Evolutionary conservation across 2,113 vertebrate species (phyloP).

Genomic region (Muscicapa adusta): DNA sequence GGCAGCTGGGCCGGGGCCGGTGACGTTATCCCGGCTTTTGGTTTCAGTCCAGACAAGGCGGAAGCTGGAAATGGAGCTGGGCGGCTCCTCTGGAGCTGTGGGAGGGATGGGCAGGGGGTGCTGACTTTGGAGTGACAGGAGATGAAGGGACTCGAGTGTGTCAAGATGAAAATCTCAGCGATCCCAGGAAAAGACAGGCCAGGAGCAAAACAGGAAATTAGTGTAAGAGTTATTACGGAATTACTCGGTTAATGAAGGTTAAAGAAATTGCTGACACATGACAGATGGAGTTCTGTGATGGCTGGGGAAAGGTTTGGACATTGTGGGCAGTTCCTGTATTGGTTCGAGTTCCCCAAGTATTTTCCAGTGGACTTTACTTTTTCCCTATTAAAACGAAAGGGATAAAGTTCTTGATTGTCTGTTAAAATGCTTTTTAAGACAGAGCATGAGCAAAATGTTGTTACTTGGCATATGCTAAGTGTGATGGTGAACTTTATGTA

Average conservation of each 20-base stretch:
- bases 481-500: background rate
- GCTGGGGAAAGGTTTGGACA: background rate
- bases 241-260: too few relatives aligned
- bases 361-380: background rate
- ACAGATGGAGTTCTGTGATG: background rate
- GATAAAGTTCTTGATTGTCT: rapidly evolving
- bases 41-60: background rate
- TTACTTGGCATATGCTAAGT: background rate
- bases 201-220: background rate
- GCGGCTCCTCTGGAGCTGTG: background rate
- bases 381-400: rapidly evolving
- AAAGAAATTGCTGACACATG: background rate
- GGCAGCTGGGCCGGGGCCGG: background rate
- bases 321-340: background rate
- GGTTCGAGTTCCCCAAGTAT: background rate
- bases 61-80: background rate
- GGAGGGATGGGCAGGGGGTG: background rate
- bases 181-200: background rate
- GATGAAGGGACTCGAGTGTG: rapidly evolving
- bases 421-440: background rate
- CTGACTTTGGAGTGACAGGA: background rate
- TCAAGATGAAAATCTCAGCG: background rate
- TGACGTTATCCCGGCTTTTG: background rate
- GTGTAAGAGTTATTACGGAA: background rate
- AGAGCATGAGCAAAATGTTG: background rate